Percentiles rank a stretch among this genome's conserved stretches.
These are phyloP conservation scores for Scopus umbretta DNA, from an alignment of 2,113 vertebrate species.

Conservation along the genomic window DNA sequence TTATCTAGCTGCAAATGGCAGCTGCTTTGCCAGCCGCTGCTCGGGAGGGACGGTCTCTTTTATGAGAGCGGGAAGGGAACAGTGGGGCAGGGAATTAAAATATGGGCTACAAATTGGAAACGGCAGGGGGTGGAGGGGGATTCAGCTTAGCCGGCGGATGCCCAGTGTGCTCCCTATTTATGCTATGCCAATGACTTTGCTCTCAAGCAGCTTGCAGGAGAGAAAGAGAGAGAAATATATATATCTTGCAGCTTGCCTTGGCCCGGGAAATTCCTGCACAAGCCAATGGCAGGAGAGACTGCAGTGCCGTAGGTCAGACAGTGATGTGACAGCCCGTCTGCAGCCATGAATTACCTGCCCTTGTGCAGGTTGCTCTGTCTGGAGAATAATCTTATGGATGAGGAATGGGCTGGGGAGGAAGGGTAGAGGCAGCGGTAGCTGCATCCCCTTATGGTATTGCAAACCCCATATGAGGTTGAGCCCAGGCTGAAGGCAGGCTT, in stretches of 20 bases:
- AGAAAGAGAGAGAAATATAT: background rate
- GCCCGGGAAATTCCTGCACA: background rate
- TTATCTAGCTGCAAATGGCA: background rate
- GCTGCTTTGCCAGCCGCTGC: background rate
- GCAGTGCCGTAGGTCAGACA: background rate
- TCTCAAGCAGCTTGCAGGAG: background rate
- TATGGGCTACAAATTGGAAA: slow-evolving; percentile 42
- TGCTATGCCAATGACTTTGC: background rate
- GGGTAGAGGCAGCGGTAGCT: accelerated
- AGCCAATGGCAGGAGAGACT: background rate
- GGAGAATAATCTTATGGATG: background rate
- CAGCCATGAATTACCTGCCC: background rate
- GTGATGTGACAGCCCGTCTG: background rate
- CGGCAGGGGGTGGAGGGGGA: background rate
- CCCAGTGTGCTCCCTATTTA: slow-evolving; percentile 6
- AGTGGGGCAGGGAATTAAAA: slow-evolving; percentile 47
- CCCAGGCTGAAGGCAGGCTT: background rate
- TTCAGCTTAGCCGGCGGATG: background rate
- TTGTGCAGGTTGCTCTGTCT: background rate
- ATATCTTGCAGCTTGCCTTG: background rate
- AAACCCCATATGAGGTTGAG: background rate
- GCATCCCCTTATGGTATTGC: background rate
- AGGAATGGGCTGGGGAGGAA: background rate
- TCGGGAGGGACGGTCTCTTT: background rate
- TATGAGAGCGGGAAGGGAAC: slow-evolving; percentile 7